Evolutionary conservation across 2,113 vertebrate genomes (phyloP), one percentile per base, ranked within the genome.

Genomic region (Zapornia atra): DNA sequence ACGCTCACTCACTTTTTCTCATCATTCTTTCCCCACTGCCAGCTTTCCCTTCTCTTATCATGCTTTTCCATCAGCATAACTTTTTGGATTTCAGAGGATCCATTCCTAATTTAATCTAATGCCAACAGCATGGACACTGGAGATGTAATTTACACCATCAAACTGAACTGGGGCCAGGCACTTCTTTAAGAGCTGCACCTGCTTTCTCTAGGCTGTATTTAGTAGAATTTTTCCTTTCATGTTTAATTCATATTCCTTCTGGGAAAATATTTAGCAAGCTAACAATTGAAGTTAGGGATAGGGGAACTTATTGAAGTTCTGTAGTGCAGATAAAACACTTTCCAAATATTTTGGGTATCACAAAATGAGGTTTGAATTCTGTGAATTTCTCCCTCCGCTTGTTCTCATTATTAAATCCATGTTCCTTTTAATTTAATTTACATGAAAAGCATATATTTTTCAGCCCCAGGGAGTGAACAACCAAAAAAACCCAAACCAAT

Each of bases 171-270:
- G 38, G 57, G 92, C 94, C 93, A 96, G 81, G 33, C 57, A 50
- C 21, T 9, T 91, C 70, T 91, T 82, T 63, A 34, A 69, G n/a
- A 94, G 61, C 60, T 91, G 86, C 96, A 92, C 91, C 88, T 96
- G 95, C 94, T 97, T 96, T 94, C 91, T 91, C 71, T 77, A 94
- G 77, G 91, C 91, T 92, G 46, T 89, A 42, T 87, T 94, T 87
- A 79, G 86, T 57, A 73, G 66, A 66, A 28, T 90, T 94, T 94
- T 88, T 69, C 70, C 92, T 89, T 73, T 97, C 82, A 91, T 92
- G 46, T 97, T 96, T 94, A 95, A 95, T 94, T 97, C 93, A 77
- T 70, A 12, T 94, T 96, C 59, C 94, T 94, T 87, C 85, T 88
- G 72, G 82, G 77, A 80, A 96, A 94, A 82, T 95, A 44, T 64